Percentiles rank a stretch among this genome's conserved stretches.
phyloP scores from a whole-genome alignment of 2,888 invertebrate species.

The Teleogryllus oceanicus region DNA sequence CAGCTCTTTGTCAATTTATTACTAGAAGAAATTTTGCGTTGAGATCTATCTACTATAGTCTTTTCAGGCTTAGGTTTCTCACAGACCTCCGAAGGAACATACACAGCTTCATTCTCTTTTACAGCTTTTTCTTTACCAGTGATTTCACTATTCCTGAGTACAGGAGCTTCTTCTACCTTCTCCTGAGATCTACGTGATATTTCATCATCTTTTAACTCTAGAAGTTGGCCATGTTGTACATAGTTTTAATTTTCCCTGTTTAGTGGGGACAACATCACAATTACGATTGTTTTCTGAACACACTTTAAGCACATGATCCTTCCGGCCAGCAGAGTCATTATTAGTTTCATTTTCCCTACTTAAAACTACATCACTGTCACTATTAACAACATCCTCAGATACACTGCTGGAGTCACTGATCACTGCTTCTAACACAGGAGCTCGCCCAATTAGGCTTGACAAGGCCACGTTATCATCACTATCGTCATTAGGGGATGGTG shows the following conservation, averaged over 20 bases:
- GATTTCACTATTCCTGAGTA: neutral
- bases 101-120: neutral
- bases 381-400: slow-evolving; percentile 44
- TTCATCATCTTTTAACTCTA: slow-evolving; percentile 35
- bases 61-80: neutral
- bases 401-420: slow-evolving; percentile 47
- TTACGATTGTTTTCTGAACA: slow-evolving; percentile 21
- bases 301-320: slow-evolving; percentile 46
- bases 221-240: slow-evolving; percentile 28
- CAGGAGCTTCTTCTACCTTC: slow-evolving; percentile 25
- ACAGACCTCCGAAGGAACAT: neutral
- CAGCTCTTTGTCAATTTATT: slow-evolving; percentile 34
- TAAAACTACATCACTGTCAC: neutral
- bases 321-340: slow-evolving; percentile 47
- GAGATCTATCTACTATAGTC: neutral
- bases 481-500: slow-evolving; percentile 26
- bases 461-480: slow-evolving; percentile 36
- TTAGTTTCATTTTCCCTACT: slow-evolving; percentile 42
- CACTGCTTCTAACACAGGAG: slow-evolving; percentile 18
- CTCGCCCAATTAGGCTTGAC: slow-evolving; percentile 26
- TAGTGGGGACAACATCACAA: slow-evolving; percentile 19
- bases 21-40: slow-evolving; percentile 31
- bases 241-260: slow-evolving; percentile 18
- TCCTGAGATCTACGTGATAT: slow-evolving; percentile 33
- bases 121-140: neutral